Conservation (phyloP, 1,140 invertebrate species). For the Apis mellifera region Amel_HAv3.1 CM009932.2:13322001-13322500, state of each 20-base stretch:
- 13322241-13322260: not conserved
- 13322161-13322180: not conserved
- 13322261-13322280: not conserved
- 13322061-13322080: not conserved
- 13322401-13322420: not conserved
- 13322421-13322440: not conserved
- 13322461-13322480: not conserved
- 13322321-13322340: not conserved
- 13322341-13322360: no score
- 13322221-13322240: not conserved
- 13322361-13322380: not conserved
- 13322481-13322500: not conserved
- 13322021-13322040: not conserved
- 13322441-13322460: not conserved
- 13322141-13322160: conserved; percentile 2
- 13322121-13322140: not conserved
- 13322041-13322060: not conserved
- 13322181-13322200: not conserved
- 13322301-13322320: not conserved
- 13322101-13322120: not conserved
- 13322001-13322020: not conserved
- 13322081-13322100: not conserved
- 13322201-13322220: not conserved
- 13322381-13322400: no score
- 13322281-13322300: not conserved